Percentiles rank a stretch among this genome's conserved stretches.
phyloP scores from a whole-genome alignment of 2,888 invertebrate species.

The Synergus laeviventris region DNA sequence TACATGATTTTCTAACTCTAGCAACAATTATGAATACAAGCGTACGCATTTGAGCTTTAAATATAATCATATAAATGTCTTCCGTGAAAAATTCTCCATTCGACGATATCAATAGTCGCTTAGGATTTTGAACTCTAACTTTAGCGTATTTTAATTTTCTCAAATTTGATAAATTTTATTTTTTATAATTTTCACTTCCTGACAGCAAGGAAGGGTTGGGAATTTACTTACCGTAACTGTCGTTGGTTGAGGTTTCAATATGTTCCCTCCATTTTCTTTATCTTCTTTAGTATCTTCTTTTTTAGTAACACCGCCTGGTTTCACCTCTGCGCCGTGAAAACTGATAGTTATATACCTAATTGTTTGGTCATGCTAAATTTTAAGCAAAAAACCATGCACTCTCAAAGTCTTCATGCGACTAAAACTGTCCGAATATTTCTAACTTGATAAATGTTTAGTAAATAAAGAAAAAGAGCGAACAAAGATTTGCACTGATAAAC shows the following conservation, averaged over 20 bases:
- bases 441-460: background rate
- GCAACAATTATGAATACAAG: slow-evolving; percentile 4
- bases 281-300: slow-evolving; percentile 72
- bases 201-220: slow-evolving; percentile 38
- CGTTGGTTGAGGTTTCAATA: slow-evolving; percentile 64
- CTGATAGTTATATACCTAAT: slow-evolving; percentile 70
- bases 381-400: slow-evolving; percentile 55
- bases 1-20: background rate
- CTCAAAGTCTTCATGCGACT: slow-evolving; percentile 56
- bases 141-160: background rate
- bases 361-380: slow-evolving; percentile 61
- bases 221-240: slow-evolving; percentile 69
- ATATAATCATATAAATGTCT: background rate
- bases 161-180: background rate
- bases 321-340: slow-evolving; percentile 73
- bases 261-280: slow-evolving; percentile 72
- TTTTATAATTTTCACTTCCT: background rate
- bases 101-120: background rate
- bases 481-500: slow-evolving; percentile 9
- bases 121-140: background rate
- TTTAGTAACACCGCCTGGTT: slow-evolving; percentile 70
- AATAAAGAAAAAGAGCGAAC: slow-evolving; percentile 6
- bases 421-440: slow-evolving; percentile 39
- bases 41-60: background rate
- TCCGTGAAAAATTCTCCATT: background rate